A percentile compares a stretch with the other conserved stretches of the same genome.
These are phyloP conservation scores for Lepas anatifera DNA, from an alignment of 2,888 invertebrate genomes.

Conservation along the genomic window DNA sequence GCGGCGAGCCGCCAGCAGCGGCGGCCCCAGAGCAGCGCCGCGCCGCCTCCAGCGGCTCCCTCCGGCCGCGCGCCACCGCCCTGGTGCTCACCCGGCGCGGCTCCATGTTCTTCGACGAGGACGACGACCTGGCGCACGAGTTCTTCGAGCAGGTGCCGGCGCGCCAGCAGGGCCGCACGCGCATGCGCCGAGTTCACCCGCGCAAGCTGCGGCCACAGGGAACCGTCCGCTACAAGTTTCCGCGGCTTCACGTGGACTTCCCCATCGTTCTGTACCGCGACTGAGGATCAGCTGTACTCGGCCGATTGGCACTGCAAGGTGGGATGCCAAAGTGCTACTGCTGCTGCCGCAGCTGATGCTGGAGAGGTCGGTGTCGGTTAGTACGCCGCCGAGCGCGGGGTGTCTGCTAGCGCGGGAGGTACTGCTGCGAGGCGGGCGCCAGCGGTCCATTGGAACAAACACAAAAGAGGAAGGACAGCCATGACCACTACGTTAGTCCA, in stretches of 20 bases:
- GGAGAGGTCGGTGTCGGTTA: no score
- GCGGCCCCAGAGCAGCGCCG: not conserved
- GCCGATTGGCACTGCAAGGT: no score
- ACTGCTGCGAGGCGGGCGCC: no score
- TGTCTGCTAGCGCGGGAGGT: no score
- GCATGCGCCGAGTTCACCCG: not conserved
- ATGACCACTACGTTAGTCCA: no score
- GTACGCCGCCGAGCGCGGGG: no score
- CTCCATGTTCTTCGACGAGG: slow-evolving; percentile 43
- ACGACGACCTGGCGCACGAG: slow-evolving; percentile 44
- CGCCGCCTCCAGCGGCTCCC: not conserved
- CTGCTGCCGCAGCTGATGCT: no score
- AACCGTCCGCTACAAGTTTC: slow-evolving; percentile 33
- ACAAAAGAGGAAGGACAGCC: no score
- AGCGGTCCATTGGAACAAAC: no score
- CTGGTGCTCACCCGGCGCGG: slow-evolving; percentile 28
- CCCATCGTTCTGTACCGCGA: slow-evolving; percentile 35
- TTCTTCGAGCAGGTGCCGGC: slow-evolving; percentile 40
- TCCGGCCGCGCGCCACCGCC: not conserved
- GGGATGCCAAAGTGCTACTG: no score
- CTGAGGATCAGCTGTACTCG: not conserved
- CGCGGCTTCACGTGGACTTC: slow-evolving; percentile 36
- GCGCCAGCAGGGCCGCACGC: slow-evolving; percentile 26
- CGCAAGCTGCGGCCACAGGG: slow-evolving; percentile 30
- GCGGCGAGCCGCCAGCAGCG: not conserved